phyloP scores from a whole-genome alignment of 2,888 invertebrate species.

The Oligia fasciuncula region DNA sequence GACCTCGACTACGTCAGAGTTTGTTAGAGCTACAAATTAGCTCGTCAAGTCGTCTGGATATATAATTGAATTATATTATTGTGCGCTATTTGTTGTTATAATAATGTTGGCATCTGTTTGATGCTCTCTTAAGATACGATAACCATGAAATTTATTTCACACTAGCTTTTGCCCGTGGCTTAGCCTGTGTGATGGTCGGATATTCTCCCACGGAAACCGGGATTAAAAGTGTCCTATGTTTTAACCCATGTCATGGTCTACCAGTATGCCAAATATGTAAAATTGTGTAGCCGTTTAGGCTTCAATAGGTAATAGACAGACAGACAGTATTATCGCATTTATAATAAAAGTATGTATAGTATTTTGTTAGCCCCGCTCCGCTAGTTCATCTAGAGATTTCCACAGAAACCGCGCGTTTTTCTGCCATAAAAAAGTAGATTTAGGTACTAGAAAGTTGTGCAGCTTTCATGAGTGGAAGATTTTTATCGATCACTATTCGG shows the following conservation, averaged over 20 bases:
- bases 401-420: not conserved
- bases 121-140: not conserved
- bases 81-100: not conserved
- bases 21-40: constrained; percentile 3
- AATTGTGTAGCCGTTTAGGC: not conserved
- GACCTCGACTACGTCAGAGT: constrained; percentile 5
- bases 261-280: not conserved
- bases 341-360: not conserved
- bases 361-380: not conserved
- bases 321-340: not conserved
- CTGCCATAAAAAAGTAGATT: not conserved
- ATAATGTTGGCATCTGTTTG: not conserved
- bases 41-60: not conserved
- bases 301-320: not conserved
- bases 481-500: not conserved
- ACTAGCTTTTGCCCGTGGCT: not conserved
- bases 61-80: constrained; percentile 21
- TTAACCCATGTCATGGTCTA: not conserved
- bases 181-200: too few species aligned
- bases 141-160: not conserved
- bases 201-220: not conserved
- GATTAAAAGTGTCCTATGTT: not conserved
- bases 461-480: not conserved
- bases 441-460: not conserved
- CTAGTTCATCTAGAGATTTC: not conserved